Percentiles rank a stretch among this genome's conserved stretches.
Evolutionary conservation across 2,113 vertebrate species (phyloP).

Genomic region (Xyrauchen texanus): DNA sequence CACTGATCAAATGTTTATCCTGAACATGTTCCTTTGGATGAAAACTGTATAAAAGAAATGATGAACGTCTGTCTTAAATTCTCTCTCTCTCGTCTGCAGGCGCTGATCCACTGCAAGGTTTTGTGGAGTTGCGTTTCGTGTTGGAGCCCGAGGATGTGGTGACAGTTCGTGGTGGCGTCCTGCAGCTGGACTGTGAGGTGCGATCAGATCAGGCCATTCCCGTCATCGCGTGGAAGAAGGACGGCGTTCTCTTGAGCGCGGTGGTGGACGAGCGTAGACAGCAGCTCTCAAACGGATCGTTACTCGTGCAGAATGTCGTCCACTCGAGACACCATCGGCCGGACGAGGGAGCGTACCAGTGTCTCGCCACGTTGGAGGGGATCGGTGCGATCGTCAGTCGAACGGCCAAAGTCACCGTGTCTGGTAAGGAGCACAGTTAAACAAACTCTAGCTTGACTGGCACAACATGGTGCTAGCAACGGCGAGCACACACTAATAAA

Average conservation of each 20-base stretch:
- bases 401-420: slow-evolving; percentile 83
- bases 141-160: slow-evolving; percentile 82
- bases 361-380: slow-evolving; percentile 84
- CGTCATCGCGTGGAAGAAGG: slow-evolving; percentile 86
- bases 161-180: slow-evolving; percentile 78
- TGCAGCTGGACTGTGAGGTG: slow-evolving; percentile 83
- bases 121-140: slow-evolving; percentile 80
- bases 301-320: slow-evolving; percentile 85
- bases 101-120: slow-evolving; percentile 62
- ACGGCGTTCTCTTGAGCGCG: slow-evolving; percentile 81
- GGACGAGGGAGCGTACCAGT: slow-evolving; percentile 90
- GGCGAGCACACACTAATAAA: too few species aligned
- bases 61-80: not conserved
- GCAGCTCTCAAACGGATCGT: slow-evolving; percentile 83
- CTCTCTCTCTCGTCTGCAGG: slow-evolving; percentile 38
- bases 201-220: slow-evolving; percentile 70
- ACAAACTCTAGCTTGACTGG: not conserved
- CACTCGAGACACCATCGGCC: slow-evolving; percentile 92
- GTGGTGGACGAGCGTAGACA: slow-evolving; percentile 84
- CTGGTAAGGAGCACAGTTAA: slow-evolving; percentile 73
- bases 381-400: slow-evolving; percentile 85
- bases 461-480: too few species aligned
- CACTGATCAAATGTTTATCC: too few species aligned
- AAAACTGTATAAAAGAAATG: too few species aligned
- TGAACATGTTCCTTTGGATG: too few species aligned